Conservation (phyloP, 2,797 vertebrate species). For the Ara ararauna region DNA sequence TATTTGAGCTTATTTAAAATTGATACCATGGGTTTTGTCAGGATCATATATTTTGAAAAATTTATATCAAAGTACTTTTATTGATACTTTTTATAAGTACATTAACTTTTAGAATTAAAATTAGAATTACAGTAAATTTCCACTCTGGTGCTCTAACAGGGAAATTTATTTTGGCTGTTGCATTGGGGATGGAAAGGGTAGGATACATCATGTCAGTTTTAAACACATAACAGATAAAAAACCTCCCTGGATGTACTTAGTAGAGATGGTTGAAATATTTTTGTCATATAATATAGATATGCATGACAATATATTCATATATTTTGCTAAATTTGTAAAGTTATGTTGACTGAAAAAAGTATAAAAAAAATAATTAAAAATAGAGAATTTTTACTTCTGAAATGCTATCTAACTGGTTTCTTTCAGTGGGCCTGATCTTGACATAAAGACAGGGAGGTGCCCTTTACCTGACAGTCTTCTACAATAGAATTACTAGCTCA, state of each 20-base stretch:
- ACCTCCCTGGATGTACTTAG: background rate
- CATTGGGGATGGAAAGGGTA: background rate
- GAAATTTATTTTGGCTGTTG: background rate
- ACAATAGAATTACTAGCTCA: background rate
- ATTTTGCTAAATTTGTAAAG: background rate
- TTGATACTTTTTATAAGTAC: background rate
- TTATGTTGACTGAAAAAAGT: background rate
- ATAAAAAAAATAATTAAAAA: background rate
- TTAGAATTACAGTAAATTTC: background rate
- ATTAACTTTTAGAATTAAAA: background rate
- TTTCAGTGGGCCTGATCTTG: background rate
- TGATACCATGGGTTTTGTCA: background rate
- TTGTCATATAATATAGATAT: background rate
- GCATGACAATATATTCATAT: background rate
- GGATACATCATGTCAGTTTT: background rate
- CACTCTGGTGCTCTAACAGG: background rate
- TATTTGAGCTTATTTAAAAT: constrained; percentile 24
- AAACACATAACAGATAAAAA: background rate
- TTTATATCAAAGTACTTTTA: background rate
- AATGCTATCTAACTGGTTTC: background rate
- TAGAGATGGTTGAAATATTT: background rate
- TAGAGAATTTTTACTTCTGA: background rate
- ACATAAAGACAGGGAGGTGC: background rate
- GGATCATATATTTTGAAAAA: constrained; percentile 18
- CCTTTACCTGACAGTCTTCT: background rate